These are phyloP conservation scores for Drosophila planitibia DNA, from an alignment of 2,888 invertebrate species.

Conservation along the genomic window DNA sequence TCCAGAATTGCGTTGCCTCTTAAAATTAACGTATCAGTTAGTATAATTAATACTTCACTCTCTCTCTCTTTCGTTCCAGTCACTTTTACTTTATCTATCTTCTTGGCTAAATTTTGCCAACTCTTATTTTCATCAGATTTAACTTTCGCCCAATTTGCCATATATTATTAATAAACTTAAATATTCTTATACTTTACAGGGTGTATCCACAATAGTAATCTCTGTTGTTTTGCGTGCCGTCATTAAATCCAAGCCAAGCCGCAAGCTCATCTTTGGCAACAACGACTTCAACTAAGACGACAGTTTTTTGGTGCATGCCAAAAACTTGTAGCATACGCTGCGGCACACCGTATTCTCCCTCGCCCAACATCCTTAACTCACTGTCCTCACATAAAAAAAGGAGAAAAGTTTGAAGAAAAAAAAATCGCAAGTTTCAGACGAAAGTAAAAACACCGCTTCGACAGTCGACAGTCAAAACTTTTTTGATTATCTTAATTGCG, in stretches of 20 bases:
- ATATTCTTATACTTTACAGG: background rate
- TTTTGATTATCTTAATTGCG: constrained; percentile 81
- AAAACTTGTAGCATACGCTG: constrained; percentile 60
- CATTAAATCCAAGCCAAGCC: constrained; percentile 26
- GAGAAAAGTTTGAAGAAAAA: constrained; percentile 23
- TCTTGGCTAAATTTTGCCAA: background rate
- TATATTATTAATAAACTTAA: background rate
- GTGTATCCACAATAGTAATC: background rate
- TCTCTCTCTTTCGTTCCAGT: background rate
- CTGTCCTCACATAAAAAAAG: background rate
- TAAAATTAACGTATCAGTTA: background rate
- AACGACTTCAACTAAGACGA: constrained; percentile 37
- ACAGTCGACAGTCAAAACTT: constrained; percentile 78
- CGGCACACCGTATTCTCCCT: constrained; percentile 11
- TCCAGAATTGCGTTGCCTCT: background rate
- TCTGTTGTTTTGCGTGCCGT: constrained; percentile 1
- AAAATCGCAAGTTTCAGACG: constrained; percentile 41
- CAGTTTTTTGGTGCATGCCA: constrained; percentile 35
- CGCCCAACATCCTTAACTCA: background rate
- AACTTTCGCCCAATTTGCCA: background rate
- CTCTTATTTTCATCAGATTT: background rate
- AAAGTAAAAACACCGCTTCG: constrained; percentile 72
- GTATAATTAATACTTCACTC: background rate
- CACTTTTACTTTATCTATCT: background rate
- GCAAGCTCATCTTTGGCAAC: constrained; percentile 38